These are phyloP conservation scores for Empidonax traillii DNA, from an alignment of 2,113 vertebrate species.

Conservation along the genomic window DNA sequence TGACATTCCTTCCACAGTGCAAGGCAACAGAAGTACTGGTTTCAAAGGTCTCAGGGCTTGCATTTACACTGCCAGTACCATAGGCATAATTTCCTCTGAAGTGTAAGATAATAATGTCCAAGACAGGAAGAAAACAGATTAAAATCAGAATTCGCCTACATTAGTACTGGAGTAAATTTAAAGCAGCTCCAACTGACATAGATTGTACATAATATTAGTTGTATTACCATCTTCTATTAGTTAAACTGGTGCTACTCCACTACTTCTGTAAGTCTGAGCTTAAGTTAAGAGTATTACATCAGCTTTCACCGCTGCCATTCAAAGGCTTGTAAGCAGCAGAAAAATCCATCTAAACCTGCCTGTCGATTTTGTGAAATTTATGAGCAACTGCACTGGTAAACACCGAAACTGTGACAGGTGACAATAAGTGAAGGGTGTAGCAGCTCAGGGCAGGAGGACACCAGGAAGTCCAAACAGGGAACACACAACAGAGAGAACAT, in stretches of 20 bases:
- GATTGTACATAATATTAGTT: neutral
- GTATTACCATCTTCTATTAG: neutral
- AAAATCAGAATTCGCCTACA: neutral
- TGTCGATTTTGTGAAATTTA: neutral
- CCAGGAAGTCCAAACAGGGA: neutral
- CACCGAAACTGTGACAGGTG: neutral
- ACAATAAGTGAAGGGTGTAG: neutral
- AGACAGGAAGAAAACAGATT: neutral
- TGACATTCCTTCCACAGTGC: neutral
- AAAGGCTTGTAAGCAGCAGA: neutral
- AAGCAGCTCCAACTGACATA: neutral
- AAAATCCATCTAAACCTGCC: neutral
- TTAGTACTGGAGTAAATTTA: neutral
- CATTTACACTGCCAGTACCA: neutral
- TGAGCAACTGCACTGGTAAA: neutral
- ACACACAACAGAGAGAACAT: accelerated
- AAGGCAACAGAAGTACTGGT: neutral
- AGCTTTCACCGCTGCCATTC: neutral
- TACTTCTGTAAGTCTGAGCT: neutral
- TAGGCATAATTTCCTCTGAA: neutral
- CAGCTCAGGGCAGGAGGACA: neutral
- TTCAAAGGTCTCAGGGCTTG: neutral
- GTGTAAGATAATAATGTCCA: neutral
- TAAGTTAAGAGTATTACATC: accelerated
- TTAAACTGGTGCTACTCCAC: neutral